These are phyloP conservation scores for Hormaphis cornu DNA, from an alignment of 1,140 invertebrate genomes.

Conservation along the genomic window DNA sequence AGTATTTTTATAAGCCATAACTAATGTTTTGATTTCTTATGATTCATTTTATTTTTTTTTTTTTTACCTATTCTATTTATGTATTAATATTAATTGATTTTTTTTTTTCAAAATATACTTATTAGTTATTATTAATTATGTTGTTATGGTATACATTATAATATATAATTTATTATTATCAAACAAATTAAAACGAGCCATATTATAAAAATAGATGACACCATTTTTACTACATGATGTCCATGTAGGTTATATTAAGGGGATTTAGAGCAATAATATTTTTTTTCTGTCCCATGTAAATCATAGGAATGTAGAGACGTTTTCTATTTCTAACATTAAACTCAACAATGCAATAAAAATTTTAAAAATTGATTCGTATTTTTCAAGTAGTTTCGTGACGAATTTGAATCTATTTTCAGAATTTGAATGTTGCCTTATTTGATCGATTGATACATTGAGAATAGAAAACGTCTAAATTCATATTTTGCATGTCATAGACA, in stretches of 20 bases:
- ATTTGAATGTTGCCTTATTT: too few relatives aligned
- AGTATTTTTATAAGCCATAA: conserved; percentile 14
- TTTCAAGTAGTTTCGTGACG: too few relatives aligned
- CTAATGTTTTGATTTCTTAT: not conserved
- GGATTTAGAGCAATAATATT: too few relatives aligned
- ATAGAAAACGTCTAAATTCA: too few relatives aligned
- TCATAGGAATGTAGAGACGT: too few relatives aligned
- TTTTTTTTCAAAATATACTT: not conserved
- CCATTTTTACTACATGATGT: not conserved
- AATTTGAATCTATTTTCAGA: too few relatives aligned
- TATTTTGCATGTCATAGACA: too few relatives aligned
- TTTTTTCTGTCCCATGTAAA: too few relatives aligned
- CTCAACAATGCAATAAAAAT: too few relatives aligned
- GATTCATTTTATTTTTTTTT: not conserved
- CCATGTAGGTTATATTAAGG: conserved; percentile 1
- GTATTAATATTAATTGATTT: conserved; percentile 1
- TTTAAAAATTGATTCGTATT: too few relatives aligned
- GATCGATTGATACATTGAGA: too few relatives aligned
- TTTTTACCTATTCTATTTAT: conserved; percentile 7
- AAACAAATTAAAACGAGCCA: not conserved
- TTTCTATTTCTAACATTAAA: too few relatives aligned
- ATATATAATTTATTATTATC: conserved; percentile 16
- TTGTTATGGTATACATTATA: conserved; percentile 1
- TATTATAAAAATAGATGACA: conserved; percentile 3
- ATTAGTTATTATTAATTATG: conserved; percentile 1